phyloP scores from a whole-genome alignment of 2,888 invertebrate genomes.

The Atrina japonica region DNA sequence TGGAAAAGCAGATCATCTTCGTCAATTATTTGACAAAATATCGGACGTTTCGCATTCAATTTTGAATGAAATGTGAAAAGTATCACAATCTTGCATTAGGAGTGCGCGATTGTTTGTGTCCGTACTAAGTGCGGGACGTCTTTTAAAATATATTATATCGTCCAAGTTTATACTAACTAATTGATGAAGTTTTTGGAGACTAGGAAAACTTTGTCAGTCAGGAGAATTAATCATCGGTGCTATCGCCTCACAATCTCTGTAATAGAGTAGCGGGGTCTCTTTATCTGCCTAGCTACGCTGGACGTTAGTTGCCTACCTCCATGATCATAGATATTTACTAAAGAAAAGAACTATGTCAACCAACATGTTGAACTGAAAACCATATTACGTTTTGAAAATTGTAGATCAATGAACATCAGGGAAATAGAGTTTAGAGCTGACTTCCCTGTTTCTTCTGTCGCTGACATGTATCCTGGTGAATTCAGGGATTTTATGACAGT shows the following conservation, averaged over 20 bases:
- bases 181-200: conserved; percentile 39
- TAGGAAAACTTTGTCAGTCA: conserved; percentile 31
- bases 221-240: conserved; percentile 34
- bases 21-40: conserved; percentile 25
- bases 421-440: too few relatives aligned
- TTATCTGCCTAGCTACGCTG: conserved; percentile 40
- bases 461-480: too few relatives aligned
- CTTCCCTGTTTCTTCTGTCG: too few relatives aligned
- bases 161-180: conserved; percentile 38
- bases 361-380: too few relatives aligned
- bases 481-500: too few relatives aligned
- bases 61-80: conserved; percentile 23
- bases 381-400: too few relatives aligned
- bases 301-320: conserved; percentile 15
- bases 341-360: too few relatives aligned
- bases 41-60: conserved; percentile 12
- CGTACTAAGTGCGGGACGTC: conserved; percentile 13
- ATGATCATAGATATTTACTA: too few relatives aligned
- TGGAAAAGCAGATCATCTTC: conserved; percentile 36
- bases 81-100: conserved; percentile 27
- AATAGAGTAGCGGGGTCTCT: conserved; percentile 27
- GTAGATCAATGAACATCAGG: too few relatives aligned
- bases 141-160: conserved; percentile 29
- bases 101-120: conserved; percentile 29
- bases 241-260: conserved; percentile 35